Base-by-base conservation (phyloP, 2,113 vertebrate species). In the Pimephales promelas region DNA sequence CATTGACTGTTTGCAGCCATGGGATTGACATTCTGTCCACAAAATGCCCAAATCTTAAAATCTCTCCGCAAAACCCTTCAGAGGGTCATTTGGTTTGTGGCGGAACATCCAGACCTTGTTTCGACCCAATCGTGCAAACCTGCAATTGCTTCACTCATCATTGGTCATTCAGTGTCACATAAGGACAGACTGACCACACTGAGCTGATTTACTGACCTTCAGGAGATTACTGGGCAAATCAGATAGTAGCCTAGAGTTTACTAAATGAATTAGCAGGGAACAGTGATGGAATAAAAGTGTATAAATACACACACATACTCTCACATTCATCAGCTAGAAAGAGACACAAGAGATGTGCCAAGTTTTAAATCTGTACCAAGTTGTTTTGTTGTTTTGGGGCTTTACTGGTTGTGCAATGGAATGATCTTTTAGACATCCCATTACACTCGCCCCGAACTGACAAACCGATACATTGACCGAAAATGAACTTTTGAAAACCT, bases 211-310 rank as follows among this genome's bases (percentile, higher is more conserved):
- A 49, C 56, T 83, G 59, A 18, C 20, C 82, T 85, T 78, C 34
- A 71, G n/a, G 43, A 83, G 81, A 87, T 87, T 83, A 87, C 47
- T 22, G 80, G n/a, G 11, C 64, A 20, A 28, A 81, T 70, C 64
- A 40, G 18, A 83, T 9, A 10, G 7, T 43, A 70, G n/a, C n/a
- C 64, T 61, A 49, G 83, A 70, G 72, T 66, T 82, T 70, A 43
- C 54, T 79, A 83, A 83, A 82, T 62, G 43, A 83, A 72, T 86
- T 83, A 64, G 68, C 16, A 52, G 45, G 28, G 52, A 49, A 64
- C 10, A 5, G 61, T 9, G 78, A 72, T 36, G 71, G 64, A 57
- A 73, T 57, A 16, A 81, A 57, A 59, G 47, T 28, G 14, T 70
- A 70, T 71, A 85, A 74, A 62, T 79, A 79, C 79, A 70, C 49